Evolutionary conservation across 1,140 invertebrate genomes (phyloP).

Genomic region (Trichomalopsis sarcophagae): DNA sequence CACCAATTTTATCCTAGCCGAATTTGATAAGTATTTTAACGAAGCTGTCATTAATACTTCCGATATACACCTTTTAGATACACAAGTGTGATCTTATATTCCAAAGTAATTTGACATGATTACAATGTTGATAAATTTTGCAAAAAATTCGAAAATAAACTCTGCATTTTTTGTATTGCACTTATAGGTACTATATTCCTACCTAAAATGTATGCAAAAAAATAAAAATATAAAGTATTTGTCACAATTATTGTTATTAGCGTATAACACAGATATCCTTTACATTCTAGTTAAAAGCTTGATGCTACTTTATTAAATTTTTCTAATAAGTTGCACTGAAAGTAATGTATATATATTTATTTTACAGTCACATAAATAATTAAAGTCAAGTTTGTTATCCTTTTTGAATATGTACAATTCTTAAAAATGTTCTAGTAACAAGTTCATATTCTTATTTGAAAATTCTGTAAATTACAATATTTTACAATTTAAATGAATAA

Average conservation of each 20-base stretch:
- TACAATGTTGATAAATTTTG: conserved; percentile 11
- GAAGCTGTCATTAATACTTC: background rate
- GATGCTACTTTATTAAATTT: no score
- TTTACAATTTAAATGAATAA: background rate
- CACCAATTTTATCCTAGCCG: background rate
- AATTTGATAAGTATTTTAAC: background rate
- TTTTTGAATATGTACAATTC: no score
- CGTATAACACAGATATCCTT: background rate
- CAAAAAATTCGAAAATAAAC: background rate
- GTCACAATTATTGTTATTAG: conserved; percentile 3
- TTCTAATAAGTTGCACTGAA: no score
- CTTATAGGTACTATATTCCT: conserved; percentile 3
- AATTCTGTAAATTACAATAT: no score
- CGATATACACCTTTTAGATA: conserved; percentile 19
- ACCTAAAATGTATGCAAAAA: conserved; percentile 17
- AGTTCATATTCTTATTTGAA: no score
- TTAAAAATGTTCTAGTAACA: no score
- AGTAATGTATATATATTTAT: no score
- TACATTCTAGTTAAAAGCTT: no score
- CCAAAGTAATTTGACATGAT: conserved; percentile 18
- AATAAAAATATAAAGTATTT: conserved; percentile 37
- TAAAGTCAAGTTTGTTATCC: no score
- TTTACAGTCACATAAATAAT: no score
- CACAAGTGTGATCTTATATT: conserved; percentile 18
- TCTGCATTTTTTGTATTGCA: background rate